These are phyloP conservation scores for Leptinotarsa undecemlineata DNA, from an alignment of 1,140 invertebrate species.

Conservation along the genomic window DNA sequence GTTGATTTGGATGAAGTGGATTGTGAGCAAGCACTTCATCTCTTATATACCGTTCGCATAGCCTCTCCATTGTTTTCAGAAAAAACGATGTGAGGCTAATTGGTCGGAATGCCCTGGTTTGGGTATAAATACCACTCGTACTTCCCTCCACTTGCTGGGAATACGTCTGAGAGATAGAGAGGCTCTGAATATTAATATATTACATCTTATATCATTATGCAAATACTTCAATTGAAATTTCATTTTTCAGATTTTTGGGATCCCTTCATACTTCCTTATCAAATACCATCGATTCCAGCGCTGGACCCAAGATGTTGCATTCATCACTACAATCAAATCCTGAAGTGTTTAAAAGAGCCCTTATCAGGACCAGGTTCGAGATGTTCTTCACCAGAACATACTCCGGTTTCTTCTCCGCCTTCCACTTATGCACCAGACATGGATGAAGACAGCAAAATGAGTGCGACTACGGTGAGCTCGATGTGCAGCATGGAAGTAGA, in stretches of 20 bases:
- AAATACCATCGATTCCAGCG: constrained; percentile 67
- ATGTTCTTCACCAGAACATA: background rate
- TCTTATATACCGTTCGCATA: no score
- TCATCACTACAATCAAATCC: constrained; percentile 42
- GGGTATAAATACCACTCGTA: no score
- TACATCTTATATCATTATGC: no score
- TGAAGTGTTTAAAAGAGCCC: background rate
- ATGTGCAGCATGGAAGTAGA: constrained; percentile 33
- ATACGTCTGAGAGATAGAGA: no score
- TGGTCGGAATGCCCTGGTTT: no score
- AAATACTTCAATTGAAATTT: no score
- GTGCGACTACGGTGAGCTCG: constrained; percentile 32
- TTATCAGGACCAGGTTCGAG: background rate
- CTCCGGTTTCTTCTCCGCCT: constrained; percentile 22
- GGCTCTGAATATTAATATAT: no score
- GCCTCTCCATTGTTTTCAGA: no score
- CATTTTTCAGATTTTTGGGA: constrained; percentile 45
- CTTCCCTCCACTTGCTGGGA: no score
- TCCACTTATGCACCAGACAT: constrained; percentile 22
- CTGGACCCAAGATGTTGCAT: constrained; percentile 58
- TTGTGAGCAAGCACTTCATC: no score
- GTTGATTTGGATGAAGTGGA: no score
- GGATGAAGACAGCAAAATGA: constrained; percentile 46
- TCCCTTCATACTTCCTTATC: constrained; percentile 75
- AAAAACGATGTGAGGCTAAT: no score